Base-by-base conservation (phyloP, 2,797 vertebrate genomes). In the Nasua narica region DNA sequence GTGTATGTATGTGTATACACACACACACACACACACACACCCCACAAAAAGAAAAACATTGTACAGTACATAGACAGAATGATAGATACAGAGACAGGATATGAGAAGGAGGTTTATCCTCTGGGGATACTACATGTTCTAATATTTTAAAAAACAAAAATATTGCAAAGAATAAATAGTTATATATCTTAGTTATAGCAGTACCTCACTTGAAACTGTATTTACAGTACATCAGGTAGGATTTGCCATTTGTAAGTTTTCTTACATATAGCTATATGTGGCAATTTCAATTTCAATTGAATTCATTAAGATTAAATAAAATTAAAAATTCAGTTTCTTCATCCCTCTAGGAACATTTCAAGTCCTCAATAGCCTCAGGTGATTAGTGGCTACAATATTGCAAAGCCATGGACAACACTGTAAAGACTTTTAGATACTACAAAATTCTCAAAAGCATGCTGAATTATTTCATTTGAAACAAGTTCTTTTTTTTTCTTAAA, bases 221-320 rank as follows among this genome's bases (percentile, higher is more conserved):
- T 69, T n/a, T 85, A 1, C 3, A 72, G 29, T 7, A 37, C 29
- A 4, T 46, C 15, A 37, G 25, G 32, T 25, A 14, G n/a, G 81
- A 27, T 25, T 56, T 21, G n/a, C 3, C 9, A 62, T 40, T 90
- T 72, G n/a, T 29, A 83, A 23, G 1, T 52, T 87, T 67, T 69
- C 21, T 40, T 91, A 48, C 32, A 72, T 65, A 21, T 84, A 78
- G 18, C 4, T 32, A 67, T 29, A 50, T 50, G 43, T 58, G 14
- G 1, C 32, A 54, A 82, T 72, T 78, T 91, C 85, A 83, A 70
- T 77, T 87, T 87, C 67, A 88, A 69, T 77, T 46, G 19, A 92
- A 91, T 69, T 54, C 15, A 82, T 60, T 87, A 54, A 21, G 14
- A 60, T 52, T 9, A 77, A 87, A 52, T 60, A 74, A 74, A 90